Evolutionary conservation across 2,797 vertebrate species (phyloP).

Genomic region (Aldrovandia affinis): DNA sequence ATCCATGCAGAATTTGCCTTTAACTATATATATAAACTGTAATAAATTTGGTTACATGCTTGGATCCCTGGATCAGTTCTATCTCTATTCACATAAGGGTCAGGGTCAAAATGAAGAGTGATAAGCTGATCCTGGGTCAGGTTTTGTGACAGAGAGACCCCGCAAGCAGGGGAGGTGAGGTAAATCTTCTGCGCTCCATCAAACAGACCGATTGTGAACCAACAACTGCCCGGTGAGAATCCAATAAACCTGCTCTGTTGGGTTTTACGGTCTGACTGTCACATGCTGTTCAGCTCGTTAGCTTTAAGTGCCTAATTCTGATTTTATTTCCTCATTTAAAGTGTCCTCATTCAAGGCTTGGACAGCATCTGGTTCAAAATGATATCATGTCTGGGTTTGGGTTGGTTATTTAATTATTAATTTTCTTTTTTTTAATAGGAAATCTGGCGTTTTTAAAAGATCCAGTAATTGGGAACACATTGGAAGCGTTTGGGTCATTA

Average conservation of each 20-base stretch:
- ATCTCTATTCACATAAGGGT: not conserved
- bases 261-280: not conserved
- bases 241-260: not conserved
- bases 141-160: not conserved
- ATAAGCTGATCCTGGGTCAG: not conserved
- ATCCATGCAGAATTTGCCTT: too few relatives aligned
- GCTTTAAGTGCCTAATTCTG: not conserved
- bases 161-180: not conserved
- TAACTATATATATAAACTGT: too few relatives aligned
- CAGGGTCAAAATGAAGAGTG: not conserved
- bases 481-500: conserved; percentile 59
- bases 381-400: conserved; percentile 60
- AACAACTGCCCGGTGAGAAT: not conserved
- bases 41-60: too few relatives aligned
- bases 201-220: not conserved
- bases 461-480: conserved; percentile 49
- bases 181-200: not conserved
- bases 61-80: not conserved
- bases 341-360: conserved; percentile 13
- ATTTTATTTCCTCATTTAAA: conserved; percentile 13
- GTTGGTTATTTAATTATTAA: conserved; percentile 33
- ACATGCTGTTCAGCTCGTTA: not conserved
- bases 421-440: conserved; percentile 44
- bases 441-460: conserved; percentile 39
- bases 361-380: conserved; percentile 51